phyloP scores from a whole-genome alignment of 1,140 invertebrate genomes.

The Drosophila funebris region DNA sequence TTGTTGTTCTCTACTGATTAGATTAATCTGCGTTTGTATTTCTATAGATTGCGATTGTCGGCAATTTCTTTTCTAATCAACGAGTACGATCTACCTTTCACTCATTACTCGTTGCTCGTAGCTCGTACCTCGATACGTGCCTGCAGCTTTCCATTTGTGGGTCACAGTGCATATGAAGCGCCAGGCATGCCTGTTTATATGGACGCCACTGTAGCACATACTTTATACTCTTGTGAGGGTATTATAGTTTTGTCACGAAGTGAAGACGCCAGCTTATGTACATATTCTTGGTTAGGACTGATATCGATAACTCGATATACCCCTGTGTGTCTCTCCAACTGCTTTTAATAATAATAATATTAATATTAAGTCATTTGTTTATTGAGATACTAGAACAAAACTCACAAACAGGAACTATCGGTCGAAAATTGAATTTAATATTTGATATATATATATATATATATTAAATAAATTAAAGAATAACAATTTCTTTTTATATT shows the following conservation, averaged over 20 bases:
- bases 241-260: background rate
- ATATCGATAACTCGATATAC: too few species aligned
- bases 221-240: background rate
- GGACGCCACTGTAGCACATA: background rate
- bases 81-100: background rate
- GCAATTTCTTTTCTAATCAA: background rate
- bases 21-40: background rate
- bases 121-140: background rate
- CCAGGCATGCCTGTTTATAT: background rate
- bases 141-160: background rate
- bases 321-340: too few species aligned
- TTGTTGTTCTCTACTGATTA: background rate
- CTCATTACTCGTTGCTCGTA: background rate
- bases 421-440: too few species aligned
- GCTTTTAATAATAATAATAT: too few species aligned
- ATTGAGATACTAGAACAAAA: too few species aligned
- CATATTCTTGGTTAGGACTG: too few species aligned
- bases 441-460: too few species aligned
- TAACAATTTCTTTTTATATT: too few species aligned
- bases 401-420: too few species aligned
- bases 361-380: too few species aligned
- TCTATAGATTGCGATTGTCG: background rate
- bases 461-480: too few species aligned
- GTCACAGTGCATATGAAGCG: background rate
- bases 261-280: too few species aligned